Conservation (phyloP, 2,888 invertebrate genomes). For the Spisula solida region DNA sequence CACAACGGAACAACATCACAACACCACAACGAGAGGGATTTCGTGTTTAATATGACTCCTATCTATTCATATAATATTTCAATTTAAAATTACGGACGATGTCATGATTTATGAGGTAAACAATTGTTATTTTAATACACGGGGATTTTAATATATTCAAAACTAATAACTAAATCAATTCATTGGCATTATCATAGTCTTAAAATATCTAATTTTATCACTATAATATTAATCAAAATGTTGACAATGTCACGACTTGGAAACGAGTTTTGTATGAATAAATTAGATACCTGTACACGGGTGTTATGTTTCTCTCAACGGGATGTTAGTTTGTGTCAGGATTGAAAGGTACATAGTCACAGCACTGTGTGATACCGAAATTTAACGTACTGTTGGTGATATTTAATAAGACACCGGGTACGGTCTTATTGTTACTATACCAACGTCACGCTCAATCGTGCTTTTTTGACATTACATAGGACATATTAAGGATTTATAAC, state of each 20-base stretch:
- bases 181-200: background rate
- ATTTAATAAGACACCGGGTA: too few species aligned
- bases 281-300: background rate
- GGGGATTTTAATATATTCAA: background rate
- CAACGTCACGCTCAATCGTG: too few species aligned
- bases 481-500: too few species aligned
- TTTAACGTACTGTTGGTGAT: too few species aligned
- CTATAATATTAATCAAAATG: background rate
- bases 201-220: background rate
- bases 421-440: too few species aligned
- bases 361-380: background rate
- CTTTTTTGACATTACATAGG: too few species aligned
- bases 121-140: background rate
- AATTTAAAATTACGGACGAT: background rate
- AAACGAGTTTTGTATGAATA: background rate
- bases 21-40: too few species aligned
- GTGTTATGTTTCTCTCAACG: background rate
- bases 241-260: slow-evolving; percentile 13
- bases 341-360: background rate
- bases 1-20: too few species aligned
- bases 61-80: background rate
- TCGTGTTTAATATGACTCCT: too few species aligned
- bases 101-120: slow-evolving; percentile 6
- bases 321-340: background rate
- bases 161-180: background rate